Evolutionary conservation across 2,113 vertebrate genomes (phyloP).

Genomic region (Macaca fascicularis): DNA sequence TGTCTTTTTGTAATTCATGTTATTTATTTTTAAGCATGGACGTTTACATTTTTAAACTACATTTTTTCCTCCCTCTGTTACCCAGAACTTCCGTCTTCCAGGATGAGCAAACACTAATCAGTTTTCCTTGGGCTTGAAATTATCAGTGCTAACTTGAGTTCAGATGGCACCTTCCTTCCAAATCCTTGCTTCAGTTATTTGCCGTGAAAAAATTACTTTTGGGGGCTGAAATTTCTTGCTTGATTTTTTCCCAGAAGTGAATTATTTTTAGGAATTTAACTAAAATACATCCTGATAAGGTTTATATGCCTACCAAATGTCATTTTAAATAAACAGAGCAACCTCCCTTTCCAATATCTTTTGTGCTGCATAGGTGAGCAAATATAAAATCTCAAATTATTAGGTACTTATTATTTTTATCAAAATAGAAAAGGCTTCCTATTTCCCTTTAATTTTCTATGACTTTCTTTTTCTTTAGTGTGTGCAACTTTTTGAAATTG

Average conservation of each 20-base stretch:
- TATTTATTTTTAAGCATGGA: constrained; percentile 20
- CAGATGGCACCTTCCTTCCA: constrained; percentile 15
- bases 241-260: background rate
- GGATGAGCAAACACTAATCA: constrained; percentile 43
- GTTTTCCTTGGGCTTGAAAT: constrained; percentile 58
- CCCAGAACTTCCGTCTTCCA: constrained; percentile 19
- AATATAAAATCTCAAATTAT: constrained; percentile 38
- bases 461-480: background rate
- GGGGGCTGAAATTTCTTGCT: constrained; percentile 3
- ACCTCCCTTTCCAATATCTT: background rate
- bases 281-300: constrained; percentile 23
- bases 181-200: constrained; percentile 53
- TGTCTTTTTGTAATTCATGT: background rate
- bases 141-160: constrained; percentile 49
- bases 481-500: constrained; percentile 15
- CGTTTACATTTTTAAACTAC: constrained; percentile 2
- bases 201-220: constrained; percentile 51
- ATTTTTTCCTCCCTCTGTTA: background rate
- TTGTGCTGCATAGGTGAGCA: background rate
- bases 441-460: background rate
- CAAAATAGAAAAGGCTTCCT: background rate
- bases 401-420: constrained; percentile 7
- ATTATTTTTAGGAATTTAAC: constrained; percentile 50
- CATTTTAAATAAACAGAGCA: constrained; percentile 30
- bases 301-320: background rate